A percentile compares a stretch with the other conserved stretches of the same genome.
These are phyloP conservation scores for Tiphia femorata DNA, from an alignment of 2,888 invertebrate genomes.

Conservation along the genomic window DNA sequence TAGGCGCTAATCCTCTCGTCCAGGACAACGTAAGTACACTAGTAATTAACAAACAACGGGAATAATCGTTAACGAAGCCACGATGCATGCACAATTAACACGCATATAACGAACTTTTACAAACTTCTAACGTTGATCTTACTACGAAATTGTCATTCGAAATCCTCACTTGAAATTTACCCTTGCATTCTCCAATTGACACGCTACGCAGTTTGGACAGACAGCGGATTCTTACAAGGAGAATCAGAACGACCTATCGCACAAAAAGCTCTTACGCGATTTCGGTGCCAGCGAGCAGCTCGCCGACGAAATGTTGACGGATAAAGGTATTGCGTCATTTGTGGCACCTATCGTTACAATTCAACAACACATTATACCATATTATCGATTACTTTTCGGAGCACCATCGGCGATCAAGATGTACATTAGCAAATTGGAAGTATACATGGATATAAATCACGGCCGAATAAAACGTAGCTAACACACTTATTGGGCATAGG, in stretches of 20 bases:
- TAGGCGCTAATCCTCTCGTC: conserved; percentile 87
- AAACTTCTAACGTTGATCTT: neutral
- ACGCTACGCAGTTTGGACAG: conserved; percentile 76
- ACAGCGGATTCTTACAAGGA: conserved; percentile 85
- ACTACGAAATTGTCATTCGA: no score
- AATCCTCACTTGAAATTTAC: no score
- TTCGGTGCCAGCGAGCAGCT: conserved; percentile 79
- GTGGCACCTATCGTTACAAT: conserved; percentile 11
- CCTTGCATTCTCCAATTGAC: no score
- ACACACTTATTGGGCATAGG: no score
- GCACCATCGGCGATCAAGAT: conserved; percentile 19
- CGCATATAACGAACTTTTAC: no score
- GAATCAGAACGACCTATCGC: conserved; percentile 77
- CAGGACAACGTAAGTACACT: conserved; percentile 81
- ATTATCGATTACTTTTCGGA: neutral
- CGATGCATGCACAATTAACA: no score
- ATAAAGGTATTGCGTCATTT: conserved; percentile 77
- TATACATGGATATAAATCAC: no score
- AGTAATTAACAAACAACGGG: neutral
- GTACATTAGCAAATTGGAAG: no score
- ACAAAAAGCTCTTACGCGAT: conserved; percentile 76
- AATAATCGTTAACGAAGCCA: neutral
- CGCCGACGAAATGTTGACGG: conserved; percentile 79
- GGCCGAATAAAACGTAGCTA: no score
- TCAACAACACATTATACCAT: neutral